These are phyloP conservation scores for Tamandua tetradactyla DNA, from an alignment of 2,797 vertebrate genomes.

Conservation along the genomic window DNA sequence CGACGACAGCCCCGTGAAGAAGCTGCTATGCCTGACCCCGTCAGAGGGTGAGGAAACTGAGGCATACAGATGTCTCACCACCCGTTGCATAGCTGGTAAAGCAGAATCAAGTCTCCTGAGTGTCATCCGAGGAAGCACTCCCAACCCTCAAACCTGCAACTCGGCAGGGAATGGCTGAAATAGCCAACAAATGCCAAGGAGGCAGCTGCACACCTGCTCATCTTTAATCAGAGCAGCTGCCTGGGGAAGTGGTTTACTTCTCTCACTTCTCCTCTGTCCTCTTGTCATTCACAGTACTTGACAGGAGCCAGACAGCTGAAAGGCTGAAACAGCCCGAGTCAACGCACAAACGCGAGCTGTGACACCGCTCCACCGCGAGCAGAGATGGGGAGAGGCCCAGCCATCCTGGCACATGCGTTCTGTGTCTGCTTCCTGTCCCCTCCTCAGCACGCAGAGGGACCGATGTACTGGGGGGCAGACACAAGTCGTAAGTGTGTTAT, in stretches of 20 bases:
- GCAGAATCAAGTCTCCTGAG: neutral
- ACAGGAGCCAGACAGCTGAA: neutral
- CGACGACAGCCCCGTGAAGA: rapidly evolving
- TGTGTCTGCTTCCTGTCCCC: neutral
- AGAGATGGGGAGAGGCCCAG: neutral
- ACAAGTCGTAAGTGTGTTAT: conserved; percentile 43
- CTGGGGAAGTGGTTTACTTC: neutral
- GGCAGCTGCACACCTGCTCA: rapidly evolving
- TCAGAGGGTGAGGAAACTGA: neutral
- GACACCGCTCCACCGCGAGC: neutral
- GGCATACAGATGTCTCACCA: neutral
- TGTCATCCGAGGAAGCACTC: neutral
- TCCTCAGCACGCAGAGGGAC: neutral
- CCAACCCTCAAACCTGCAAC: neutral
- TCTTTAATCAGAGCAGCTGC: neutral
- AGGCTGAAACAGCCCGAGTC: neutral
- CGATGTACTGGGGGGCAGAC: rapidly evolving
- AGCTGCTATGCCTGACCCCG: neutral
- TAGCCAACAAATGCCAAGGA: neutral
- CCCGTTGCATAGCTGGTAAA: neutral
- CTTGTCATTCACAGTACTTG: neutral
- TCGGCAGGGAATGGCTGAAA: neutral
- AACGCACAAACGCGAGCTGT: neutral
- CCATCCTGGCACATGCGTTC: rapidly evolving
- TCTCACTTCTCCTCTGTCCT: neutral